These are phyloP conservation scores for Neomorphus geoffroyi DNA, from an alignment of 2,797 vertebrate species.

Conservation along the genomic window DNA sequence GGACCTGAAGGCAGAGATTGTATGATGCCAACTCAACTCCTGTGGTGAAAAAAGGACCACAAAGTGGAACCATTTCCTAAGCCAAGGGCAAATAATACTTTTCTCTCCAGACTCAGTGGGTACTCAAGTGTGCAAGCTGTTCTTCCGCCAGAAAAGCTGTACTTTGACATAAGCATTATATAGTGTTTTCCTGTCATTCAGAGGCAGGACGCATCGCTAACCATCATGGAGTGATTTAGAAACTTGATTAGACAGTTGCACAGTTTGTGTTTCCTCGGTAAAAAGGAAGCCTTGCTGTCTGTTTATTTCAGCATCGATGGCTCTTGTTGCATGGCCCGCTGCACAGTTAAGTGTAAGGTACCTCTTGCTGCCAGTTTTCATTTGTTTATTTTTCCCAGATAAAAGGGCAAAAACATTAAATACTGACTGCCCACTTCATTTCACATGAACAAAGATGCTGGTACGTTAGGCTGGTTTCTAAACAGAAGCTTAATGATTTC, in stretches of 20 bases:
- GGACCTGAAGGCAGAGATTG: not conserved
- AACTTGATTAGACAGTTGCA: not conserved
- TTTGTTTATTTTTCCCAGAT: not conserved
- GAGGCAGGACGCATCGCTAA: not conserved
- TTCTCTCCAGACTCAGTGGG: not conserved
- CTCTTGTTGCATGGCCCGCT: not conserved
- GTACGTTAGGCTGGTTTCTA: not conserved
- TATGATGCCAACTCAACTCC: not conserved
- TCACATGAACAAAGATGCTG: not conserved
- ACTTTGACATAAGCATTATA: not conserved
- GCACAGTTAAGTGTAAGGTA: not conserved
- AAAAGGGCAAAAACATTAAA: not conserved
- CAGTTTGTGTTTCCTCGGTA: not conserved
- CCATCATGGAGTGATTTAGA: not conserved
- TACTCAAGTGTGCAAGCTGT: rapidly evolving
- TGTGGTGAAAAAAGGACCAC: not conserved
- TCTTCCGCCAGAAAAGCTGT: not conserved
- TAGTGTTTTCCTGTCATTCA: not conserved
- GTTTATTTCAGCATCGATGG: rapidly evolving
- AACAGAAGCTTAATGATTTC: not conserved
- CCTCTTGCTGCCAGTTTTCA: not conserved
- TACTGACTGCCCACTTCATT: not conserved
- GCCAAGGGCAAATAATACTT: not conserved
- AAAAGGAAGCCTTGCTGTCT: not conserved
- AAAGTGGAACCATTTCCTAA: not conserved